Base-by-base conservation (phyloP, 2,888 invertebrate genomes). In the Nipponacmea schrenckii region DNA sequence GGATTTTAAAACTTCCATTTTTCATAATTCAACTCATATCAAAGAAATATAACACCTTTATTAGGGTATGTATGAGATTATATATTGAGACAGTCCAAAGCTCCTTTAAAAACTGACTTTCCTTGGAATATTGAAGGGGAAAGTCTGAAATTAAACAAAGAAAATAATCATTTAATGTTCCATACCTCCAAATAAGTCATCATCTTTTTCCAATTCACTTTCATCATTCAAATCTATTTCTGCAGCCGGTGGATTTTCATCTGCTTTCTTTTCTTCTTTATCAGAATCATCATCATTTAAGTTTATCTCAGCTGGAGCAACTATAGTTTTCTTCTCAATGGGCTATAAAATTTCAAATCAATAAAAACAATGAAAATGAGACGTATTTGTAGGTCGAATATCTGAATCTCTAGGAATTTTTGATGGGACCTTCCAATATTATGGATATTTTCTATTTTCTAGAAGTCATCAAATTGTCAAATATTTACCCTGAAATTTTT, bases 171-270 rank as follows among this genome's bases (percentile, higher is more conserved):
- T n/a, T n/a, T n/a, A n/a, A n/a, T n/a, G n/a, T n/a, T n/a, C n/a
- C 69, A 69, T 73, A 85, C 85, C 85, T 77, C 81, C 80, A 78
- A 85, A 85, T 27, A 85, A 73, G 69, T 84, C 83, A 24, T 82
- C 80, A n/a, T 79, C 77, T 17, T 79, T 50, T 50, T 50, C 50
- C 17, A 50, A 17, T 50, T 50, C 50, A 50, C 50, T 50, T 50
- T 50, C 50, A 20, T 17, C 50, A 50, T 50, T 50, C 50, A 50
- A 20, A 50, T 50, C 50, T 50, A 50, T 20, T 20, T 50, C 20
- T 17, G 17, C 20, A 20, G 50, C 7, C 17, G 50, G 50, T 31
- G 31, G 74, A 69, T 84, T 83, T n/a, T 82, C 80, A 15, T 79
- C 77, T 48, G 81, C 81, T 48, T 78, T 76, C 15, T 80, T 76